Conservation (phyloP, 1,140 invertebrate genomes). For the Saccostrea glomerata region DNA sequence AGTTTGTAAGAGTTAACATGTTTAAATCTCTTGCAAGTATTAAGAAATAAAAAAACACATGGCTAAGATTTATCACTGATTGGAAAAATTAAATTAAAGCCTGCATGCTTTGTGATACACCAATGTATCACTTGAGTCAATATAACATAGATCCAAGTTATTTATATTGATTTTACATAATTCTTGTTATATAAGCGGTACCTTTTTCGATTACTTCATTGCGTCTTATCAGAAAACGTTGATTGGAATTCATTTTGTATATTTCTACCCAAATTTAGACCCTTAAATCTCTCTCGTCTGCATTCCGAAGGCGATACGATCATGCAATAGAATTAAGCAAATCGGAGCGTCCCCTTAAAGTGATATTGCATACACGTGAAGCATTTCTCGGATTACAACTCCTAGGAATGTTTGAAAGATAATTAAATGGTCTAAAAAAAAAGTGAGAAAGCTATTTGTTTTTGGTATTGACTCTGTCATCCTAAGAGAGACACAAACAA, state of each 20-base stretch:
- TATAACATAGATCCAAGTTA: neutral
- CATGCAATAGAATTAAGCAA: neutral
- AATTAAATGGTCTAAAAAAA: neutral
- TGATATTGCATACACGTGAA: constrained; percentile 11
- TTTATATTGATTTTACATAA: neutral
- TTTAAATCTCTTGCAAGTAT: neutral
- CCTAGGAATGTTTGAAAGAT: neutral
- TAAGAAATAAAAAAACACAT: neutral
- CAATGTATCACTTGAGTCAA: neutral
- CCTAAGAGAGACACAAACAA: neutral
- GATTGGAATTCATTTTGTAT: constrained; percentile 30
- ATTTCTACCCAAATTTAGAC: constrained; percentile 10
- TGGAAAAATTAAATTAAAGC: no score
- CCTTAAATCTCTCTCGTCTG: neutral
- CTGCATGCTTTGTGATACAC: neutral
- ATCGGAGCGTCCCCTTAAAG: neutral
- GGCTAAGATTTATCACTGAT: no score
- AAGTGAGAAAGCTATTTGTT: constrained; percentile 21
- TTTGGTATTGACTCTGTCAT: neutral
- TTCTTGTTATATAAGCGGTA: neutral
- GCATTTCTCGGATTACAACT: constrained; percentile 2
- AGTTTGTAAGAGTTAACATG: neutral
- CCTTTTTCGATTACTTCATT: neutral
- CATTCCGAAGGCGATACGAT: constrained; percentile 10
- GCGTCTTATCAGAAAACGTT: neutral